Base-by-base conservation (phyloP, 2,888 invertebrate species). In the Acanthacorydalis orientalis region DNA sequence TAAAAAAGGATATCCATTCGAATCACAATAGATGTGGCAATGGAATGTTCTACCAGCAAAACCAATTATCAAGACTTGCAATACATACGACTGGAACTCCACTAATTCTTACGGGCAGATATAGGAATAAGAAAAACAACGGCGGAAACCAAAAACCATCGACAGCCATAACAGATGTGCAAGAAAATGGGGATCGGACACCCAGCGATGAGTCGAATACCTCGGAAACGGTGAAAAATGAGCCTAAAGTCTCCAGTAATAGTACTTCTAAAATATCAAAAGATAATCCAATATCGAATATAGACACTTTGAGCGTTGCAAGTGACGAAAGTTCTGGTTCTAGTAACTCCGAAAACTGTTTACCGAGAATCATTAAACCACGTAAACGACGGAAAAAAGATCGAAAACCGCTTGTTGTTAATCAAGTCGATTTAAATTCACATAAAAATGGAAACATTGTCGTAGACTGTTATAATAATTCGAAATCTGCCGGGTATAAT, bases 381-480 rank as follows among this genome's bases (percentile, higher is more conserved):
- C 71, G 90, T 44, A 90, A 90, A 63, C 75, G 90, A 46, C 78
- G 89, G 61, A 90, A 89, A 78, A 90, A 89, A 67, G 89, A 89
- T 62, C 73, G 87, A 55, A 85, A 87, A 66, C 83, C 85, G 34
- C 69, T 49, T 45, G 48, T 49, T 32, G 12, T 14, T 4, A 8
- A 14, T 43, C 41, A 34, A 32, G n/a, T n/a, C 6, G 41, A 14
- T 41, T 6, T 15, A 4, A 43, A 31, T 15, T n/a, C 31, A 12
- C 11, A 23, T 7, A n/a, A 7, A 12, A 33, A 43, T n/a, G 11
- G 16, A 31, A 44, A 33, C 9, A n/a, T 16, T 10, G n/a, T 14
- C 6, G n/a, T 10, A 1, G 35, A 33, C 1, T n/a, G 32, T 23
- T 23, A 23, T 23, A 23, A 23, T 23, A 23, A 23, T 23, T 37